These are phyloP conservation scores for Pocota personata DNA, from an alignment of 2,888 invertebrate genomes.

Conservation along the genomic window DNA sequence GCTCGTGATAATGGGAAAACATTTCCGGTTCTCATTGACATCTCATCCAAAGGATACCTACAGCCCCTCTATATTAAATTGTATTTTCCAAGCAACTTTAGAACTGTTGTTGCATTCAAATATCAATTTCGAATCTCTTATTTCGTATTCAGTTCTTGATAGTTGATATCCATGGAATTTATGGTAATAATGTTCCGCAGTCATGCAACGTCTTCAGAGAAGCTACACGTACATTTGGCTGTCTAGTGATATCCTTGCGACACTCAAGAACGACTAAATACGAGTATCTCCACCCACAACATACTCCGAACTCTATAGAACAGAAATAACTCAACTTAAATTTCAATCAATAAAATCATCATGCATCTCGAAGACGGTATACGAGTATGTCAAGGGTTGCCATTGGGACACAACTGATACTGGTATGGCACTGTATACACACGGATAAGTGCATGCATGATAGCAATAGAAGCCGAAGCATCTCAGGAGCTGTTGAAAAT, in stretches of 20 bases:
- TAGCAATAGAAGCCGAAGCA: slow-evolving; percentile 1
- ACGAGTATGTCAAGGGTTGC: slow-evolving; percentile 5
- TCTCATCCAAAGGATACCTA: slow-evolving; percentile 17
- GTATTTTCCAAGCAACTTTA: slow-evolving; percentile 28
- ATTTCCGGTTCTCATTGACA: slow-evolving; percentile 59
- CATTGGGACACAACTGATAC: not conserved
- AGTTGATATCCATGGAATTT: slow-evolving; percentile 60
- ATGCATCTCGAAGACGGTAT: slow-evolving; percentile 19
- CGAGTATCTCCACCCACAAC: not conserved
- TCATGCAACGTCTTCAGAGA: slow-evolving; percentile 26
- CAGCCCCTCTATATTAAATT: slow-evolving; percentile 22
- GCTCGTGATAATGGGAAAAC: slow-evolving; percentile 51
- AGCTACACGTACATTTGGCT: slow-evolving; percentile 21
- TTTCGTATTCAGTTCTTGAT: slow-evolving; percentile 56
- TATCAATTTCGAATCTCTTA: slow-evolving; percentile 54
- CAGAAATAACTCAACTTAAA: slow-evolving; percentile 30
- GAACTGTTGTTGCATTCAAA: slow-evolving; percentile 47
- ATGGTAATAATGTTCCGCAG: slow-evolving; percentile 49
- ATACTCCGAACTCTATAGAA: not conserved
- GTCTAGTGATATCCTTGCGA: not conserved
- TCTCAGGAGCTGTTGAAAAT: slow-evolving; percentile 25
- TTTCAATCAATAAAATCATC: slow-evolving; percentile 37
- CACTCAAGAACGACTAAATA: not conserved
- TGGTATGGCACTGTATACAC: not conserved
- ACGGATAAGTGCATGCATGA: not conserved